Conservation (phyloP, 1,140 invertebrate species). For the Camponotus vicinus region DNA sequence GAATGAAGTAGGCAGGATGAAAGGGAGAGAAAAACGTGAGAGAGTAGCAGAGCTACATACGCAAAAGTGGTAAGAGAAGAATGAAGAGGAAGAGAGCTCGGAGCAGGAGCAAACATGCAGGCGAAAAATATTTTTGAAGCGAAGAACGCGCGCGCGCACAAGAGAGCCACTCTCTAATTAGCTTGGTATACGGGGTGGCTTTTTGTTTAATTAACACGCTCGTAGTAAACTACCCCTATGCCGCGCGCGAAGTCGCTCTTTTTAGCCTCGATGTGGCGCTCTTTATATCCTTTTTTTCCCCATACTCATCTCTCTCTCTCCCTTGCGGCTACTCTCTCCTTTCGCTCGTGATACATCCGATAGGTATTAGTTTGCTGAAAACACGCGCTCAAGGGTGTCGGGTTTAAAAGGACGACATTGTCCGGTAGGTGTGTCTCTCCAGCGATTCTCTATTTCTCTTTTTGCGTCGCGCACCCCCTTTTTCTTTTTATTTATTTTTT, state of each 20-base stretch:
- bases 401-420: slow-evolving; percentile 68
- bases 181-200: slow-evolving; percentile 77
- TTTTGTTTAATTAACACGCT: slow-evolving; percentile 84
- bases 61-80: slow-evolving; percentile 8
- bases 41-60: not conserved
- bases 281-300: slow-evolving; percentile 48
- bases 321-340: not conserved
- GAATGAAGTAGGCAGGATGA: not conserved
- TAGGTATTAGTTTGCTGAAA: slow-evolving; percentile 80
- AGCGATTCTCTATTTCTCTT: slow-evolving; percentile 2
- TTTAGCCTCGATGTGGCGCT: slow-evolving; percentile 14
- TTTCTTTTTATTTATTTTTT: not conserved
- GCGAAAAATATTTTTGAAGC: slow-evolving; percentile 78
- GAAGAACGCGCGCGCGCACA: slow-evolving; percentile 70
- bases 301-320: not conserved
- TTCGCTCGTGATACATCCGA: slow-evolving; percentile 67
- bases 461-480: not conserved
- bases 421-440: slow-evolving; percentile 26
- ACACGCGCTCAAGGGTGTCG: slow-evolving; percentile 77
- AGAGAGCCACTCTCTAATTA: slow-evolving; percentile 82
- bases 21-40: slow-evolving; percentile 27
- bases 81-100: slow-evolving; percentile 3
- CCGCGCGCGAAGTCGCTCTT: slow-evolving; percentile 32
- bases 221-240: slow-evolving; percentile 75
- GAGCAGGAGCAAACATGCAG: slow-evolving; percentile 34